Base-by-base conservation (phyloP, 2,797 vertebrate species). In the Oryzias dopingdopingensis region DNA sequence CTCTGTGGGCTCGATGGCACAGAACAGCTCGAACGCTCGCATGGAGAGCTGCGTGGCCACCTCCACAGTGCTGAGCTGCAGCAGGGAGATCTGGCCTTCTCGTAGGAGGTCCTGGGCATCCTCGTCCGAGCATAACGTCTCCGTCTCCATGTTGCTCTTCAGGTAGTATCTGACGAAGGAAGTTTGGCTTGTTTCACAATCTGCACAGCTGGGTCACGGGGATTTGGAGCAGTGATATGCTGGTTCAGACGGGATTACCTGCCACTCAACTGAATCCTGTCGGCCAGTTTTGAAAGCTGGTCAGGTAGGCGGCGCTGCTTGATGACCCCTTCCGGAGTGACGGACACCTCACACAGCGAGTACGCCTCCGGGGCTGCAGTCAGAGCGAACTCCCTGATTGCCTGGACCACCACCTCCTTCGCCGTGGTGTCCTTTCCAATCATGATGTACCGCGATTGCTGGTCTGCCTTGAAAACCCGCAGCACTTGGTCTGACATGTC, bases 131-230 rank as follows among this genome's bases (percentile, higher is more conserved):
- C 97, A 99, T 15, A 99, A 81, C 0, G 96, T 99, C 92, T 99
- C 97, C 0, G 97, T 99, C 85, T 99, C 96, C 96, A 98, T 98
- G 88, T 98, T 99, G 89, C 96, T 99, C 88, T 99, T 99, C 62
- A 99, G 89, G 74, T 99, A 99, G 85, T 99, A 99, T 76, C 97
- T 99, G 60, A 32, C 1, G 46, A 44, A 0, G 32, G 16, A 41
- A 6, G 4, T 43, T 24, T 53, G 15, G 14, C 0, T 13, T 5
- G 37, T 42, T 6, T 53, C 10, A 42, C 10, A 22, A 45, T 17
- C 10, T 10, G 14, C 2, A 22, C 20, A 3, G 20, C 20, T 22
- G 3, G 32, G 26, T 29, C 6, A 29, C 5, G 26, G 1, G 1
- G 7, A 10, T 10, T 10, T 7, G 10, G 29, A 32, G 8, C 29